Evolutionary conservation across 2,797 vertebrate species (phyloP), one percentile per base, ranked within the genome.

Genomic region (Cottoperca gobio): DNA sequence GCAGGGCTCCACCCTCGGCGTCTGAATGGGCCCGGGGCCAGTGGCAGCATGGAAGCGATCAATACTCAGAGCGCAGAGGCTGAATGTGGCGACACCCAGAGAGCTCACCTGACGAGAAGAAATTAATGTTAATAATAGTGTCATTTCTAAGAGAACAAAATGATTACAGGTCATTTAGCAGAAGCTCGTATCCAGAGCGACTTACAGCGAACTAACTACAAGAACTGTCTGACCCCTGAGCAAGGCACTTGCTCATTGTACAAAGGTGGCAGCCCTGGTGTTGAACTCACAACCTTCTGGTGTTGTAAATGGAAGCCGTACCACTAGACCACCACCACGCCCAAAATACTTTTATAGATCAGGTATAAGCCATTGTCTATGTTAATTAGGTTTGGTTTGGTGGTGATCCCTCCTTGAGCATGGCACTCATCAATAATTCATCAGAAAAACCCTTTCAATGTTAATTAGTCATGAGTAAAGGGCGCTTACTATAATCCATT

Each of bases 11-110:
- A 96, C 92, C 82, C 91, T 95, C 0, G 95, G 92, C 6, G 78
- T 67, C 45, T 85, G 89, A 1, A 93, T 91, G 52, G 93, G 90
- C 77, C 92, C 93, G 4, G 95, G 93, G 73, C 95, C 95, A 26
- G 97, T 97, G 82, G 97, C 96, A 0, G 94, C 94, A 0, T 98
- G 97, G 92, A 99, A 99, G 40, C 97, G 95, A 81, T 99, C 97
- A 0, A 99, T 98, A 64, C 97, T 97, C 82, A 99, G 92, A 1
- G 98, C 98, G 0, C 98, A 99, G 58, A 99, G 96, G 82, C 97
- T 99, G 92, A 99, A 99, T 9, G 98, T 99, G 63, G 96, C 96
- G 72, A 99, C 95, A 0, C 98, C 97, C 79, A 98, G 92, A 0
- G 97, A 97, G 0, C 96, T 96, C 45, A 99, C 97, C 98, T 99